Conservation (phyloP, 2,888 invertebrate species). For the Onthophagus sagittarius region DNA sequence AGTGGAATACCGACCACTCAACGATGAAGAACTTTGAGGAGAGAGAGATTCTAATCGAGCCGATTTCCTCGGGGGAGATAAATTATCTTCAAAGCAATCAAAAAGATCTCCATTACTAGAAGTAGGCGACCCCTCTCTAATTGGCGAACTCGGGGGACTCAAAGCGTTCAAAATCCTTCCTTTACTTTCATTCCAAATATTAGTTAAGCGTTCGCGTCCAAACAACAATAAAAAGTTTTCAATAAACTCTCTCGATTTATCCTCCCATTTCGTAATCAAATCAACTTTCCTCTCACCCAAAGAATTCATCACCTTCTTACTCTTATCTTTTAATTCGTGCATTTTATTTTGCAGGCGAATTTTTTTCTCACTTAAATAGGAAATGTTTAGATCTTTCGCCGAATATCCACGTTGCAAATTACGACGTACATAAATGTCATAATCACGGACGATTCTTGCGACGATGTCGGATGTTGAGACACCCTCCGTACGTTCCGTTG, state of each 20-base stretch:
- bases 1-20: slow-evolving; percentile 20
- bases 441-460: slow-evolving; percentile 95
- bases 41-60: slow-evolving; percentile 43
- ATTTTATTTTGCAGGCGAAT: slow-evolving; percentile 95
- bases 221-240: slow-evolving; percentile 93
- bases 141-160: slow-evolving; percentile 82
- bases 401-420: slow-evolving; percentile 97
- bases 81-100: slow-evolving; percentile 41
- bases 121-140: slow-evolving; percentile 37
- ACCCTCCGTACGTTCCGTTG: slow-evolving; percentile 88
- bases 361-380: slow-evolving; percentile 96
- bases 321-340: slow-evolving; percentile 91
- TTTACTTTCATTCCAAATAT: slow-evolving; percentile 90
- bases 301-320: slow-evolving; percentile 77
- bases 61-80: slow-evolving; percentile 44
- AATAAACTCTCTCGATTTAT: slow-evolving; percentile 95
- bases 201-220: slow-evolving; percentile 79
- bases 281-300: slow-evolving; percentile 85
- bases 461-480: slow-evolving; percentile 99
- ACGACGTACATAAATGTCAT: slow-evolving; percentile 95
- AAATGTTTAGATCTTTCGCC: slow-evolving; percentile 97
- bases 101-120: slow-evolving; percentile 43
- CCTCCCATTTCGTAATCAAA: slow-evolving; percentile 95
- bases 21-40: slow-evolving; percentile 23
- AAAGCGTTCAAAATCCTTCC: slow-evolving; percentile 86